phyloP scores from a whole-genome alignment of 2,113 vertebrate species.

The Chlorodrepanis virens region DNA sequence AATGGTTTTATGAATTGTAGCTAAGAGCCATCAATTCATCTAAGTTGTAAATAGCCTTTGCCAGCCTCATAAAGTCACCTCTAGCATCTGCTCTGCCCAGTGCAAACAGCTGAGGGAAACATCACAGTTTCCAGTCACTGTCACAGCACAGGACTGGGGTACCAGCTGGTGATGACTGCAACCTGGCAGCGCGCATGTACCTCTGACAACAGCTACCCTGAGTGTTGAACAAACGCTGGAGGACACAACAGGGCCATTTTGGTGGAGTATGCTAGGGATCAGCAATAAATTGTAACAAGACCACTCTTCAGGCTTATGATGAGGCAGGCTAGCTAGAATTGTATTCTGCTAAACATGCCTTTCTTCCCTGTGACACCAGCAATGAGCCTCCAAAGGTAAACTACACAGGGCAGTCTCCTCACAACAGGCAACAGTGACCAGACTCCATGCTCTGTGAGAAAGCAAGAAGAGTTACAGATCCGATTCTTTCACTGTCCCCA shows the following conservation, averaged over 20 bases:
- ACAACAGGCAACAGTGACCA: background rate
- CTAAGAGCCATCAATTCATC: background rate
- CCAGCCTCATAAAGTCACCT: background rate
- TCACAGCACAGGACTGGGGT: background rate
- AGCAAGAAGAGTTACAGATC: background rate
- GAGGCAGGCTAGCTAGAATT: background rate
- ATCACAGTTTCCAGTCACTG: background rate
- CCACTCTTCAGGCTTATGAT: background rate
- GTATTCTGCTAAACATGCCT: background rate
- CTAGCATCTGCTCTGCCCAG: background rate
- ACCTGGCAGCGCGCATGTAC: background rate
- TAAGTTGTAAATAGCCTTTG: background rate
- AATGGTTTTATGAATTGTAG: background rate
- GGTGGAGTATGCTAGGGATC: background rate
- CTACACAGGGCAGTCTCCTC: background rate
- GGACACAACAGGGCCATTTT: background rate
- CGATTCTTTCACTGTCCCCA: background rate
- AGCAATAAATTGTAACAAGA: background rate
- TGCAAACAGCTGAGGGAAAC: background rate
- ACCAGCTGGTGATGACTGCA: background rate
- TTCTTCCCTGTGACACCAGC: background rate
- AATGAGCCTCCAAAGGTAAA: background rate
- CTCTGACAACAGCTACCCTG: fast-evolving
- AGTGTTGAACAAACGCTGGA: background rate
- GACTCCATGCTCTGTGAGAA: background rate